A percentile compares a stretch with the other conserved stretches of the same genome.
Evolutionary conservation across 1,140 invertebrate species (phyloP).

Genomic region (Brachionus plicatilis): DNA sequence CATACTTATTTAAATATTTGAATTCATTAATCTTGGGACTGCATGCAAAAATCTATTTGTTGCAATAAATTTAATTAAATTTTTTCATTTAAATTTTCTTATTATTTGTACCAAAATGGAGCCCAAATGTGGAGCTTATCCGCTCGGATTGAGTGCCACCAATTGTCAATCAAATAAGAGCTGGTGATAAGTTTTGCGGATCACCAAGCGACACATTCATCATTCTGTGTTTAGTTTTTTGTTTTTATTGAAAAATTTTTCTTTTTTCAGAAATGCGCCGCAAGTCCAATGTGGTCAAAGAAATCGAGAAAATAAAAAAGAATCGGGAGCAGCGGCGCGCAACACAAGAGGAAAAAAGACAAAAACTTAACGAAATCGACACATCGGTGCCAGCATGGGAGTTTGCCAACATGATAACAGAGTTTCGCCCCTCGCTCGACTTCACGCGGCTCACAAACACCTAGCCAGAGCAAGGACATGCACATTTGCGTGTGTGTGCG

Average conservation of each 20-base stretch:
- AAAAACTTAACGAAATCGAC: constrained; percentile 64
- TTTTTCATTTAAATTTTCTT: neutral
- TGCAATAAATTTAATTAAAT: neutral
- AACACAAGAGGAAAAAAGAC: constrained; percentile 75
- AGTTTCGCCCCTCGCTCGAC: constrained; percentile 80
- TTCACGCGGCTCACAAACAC: constrained; percentile 77
- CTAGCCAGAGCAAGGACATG: constrained; percentile 83
- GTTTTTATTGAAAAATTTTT: neutral
- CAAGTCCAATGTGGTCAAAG: constrained; percentile 77
- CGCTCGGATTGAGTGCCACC: neutral
- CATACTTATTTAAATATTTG: neutral
- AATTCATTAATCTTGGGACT: neutral
- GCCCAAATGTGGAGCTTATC: neutral
- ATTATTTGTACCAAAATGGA: neutral
- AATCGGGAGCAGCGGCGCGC: constrained; percentile 87
- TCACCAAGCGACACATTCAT: neutral
- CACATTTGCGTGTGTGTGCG: constrained; percentile 96
- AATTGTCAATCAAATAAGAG: neutral
- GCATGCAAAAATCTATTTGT: neutral
- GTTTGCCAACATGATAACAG: constrained; percentile 90
- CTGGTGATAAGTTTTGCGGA: too few species aligned
- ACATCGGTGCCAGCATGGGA: constrained; percentile 96
- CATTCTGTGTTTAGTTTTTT: neutral
- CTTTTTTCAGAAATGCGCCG: constrained; percentile 41
- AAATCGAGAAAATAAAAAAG: constrained; percentile 90